A percentile compares a stretch with the other conserved stretches of the same genome.
phyloP scores from a whole-genome alignment of 1,140 invertebrate species.

The Bilobella aurantiaca region DNA sequence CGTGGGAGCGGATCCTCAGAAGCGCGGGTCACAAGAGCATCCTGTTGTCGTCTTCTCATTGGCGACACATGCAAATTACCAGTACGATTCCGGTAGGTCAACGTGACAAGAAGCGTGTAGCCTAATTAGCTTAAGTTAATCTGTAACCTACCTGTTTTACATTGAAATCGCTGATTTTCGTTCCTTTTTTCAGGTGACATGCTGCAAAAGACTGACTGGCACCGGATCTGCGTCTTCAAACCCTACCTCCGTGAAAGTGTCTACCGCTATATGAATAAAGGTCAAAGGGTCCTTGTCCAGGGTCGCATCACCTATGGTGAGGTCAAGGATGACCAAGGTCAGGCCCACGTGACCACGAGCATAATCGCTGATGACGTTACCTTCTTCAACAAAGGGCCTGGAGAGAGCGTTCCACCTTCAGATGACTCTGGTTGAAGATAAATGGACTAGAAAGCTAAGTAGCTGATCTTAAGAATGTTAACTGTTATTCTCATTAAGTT shows the following conservation, averaged over 20 bases:
- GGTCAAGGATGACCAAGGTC: constrained; percentile 65
- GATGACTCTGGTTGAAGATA: neutral
- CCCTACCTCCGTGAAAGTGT: constrained; percentile 66
- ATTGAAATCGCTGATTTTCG: constrained; percentile 6
- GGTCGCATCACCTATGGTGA: constrained; percentile 77
- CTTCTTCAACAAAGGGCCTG: constrained; percentile 50
- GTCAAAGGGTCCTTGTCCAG: constrained; percentile 69
- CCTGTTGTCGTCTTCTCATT: constrained; percentile 81
- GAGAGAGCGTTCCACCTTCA: neutral
- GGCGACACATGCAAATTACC: constrained; percentile 77
- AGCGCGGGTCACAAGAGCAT: constrained; percentile 65
- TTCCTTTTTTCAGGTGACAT: constrained; percentile 51
- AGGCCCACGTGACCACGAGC: constrained; percentile 56
- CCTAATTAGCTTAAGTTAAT: constrained; percentile 14
- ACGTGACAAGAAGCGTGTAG: constrained; percentile 8
- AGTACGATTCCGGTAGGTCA: constrained; percentile 44
- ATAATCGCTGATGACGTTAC: constrained; percentile 79
- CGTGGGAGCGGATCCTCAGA: constrained; percentile 73
- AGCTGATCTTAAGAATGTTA: too few species aligned
- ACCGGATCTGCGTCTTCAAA: constrained; percentile 76
- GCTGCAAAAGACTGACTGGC: constrained; percentile 80
- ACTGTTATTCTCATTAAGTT: too few species aligned
- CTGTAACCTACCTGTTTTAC: neutral
- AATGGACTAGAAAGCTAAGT: too few species aligned
- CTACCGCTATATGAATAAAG: constrained; percentile 69